Conservation (phyloP, 2,888 invertebrate species). For the Stictocephala bisonia region DNA sequence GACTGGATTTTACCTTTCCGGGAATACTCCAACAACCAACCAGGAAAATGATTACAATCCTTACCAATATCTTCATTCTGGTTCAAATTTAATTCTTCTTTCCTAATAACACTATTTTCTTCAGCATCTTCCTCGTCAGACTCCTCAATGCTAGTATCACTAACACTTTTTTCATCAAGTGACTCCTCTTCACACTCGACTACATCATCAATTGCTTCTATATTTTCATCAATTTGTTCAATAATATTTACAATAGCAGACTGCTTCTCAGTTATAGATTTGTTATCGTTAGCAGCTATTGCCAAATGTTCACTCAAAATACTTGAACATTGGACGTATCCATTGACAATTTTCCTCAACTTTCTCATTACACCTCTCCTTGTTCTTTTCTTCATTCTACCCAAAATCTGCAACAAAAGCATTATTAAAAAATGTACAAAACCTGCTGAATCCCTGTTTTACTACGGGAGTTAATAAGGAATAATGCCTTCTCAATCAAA, state of each 20-base stretch:
- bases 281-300: slow-evolving; percentile 47
- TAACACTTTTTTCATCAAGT: slow-evolving; percentile 46
- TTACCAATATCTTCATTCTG: slow-evolving; percentile 1
- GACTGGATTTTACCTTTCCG: slow-evolving; percentile 72
- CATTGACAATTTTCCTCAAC: slow-evolving; percentile 73
- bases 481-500: too few species aligned
- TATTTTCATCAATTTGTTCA: neutral
- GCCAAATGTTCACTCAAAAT: slow-evolving; percentile 49
- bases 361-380: slow-evolving; percentile 69
- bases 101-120: slow-evolving; percentile 57
- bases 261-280: slow-evolving; percentile 38
- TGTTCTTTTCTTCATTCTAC: slow-evolving; percentile 70
- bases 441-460: too few species aligned
- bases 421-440: too few species aligned
- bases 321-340: slow-evolving; percentile 67
- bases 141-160: slow-evolving; percentile 43
- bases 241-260: slow-evolving; percentile 10
- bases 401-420: slow-evolving; percentile 68
- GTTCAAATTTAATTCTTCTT: neutral
- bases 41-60: slow-evolving; percentile 64
- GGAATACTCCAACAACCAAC: slow-evolving; percentile 75
- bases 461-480: too few species aligned
- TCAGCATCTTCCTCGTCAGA: slow-evolving; percentile 56
- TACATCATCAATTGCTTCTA: neutral
- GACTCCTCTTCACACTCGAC: slow-evolving; percentile 26